Evolutionary conservation across 2,888 invertebrate species (phyloP).

Genomic region (Shargacucullia verbasci): DNA sequence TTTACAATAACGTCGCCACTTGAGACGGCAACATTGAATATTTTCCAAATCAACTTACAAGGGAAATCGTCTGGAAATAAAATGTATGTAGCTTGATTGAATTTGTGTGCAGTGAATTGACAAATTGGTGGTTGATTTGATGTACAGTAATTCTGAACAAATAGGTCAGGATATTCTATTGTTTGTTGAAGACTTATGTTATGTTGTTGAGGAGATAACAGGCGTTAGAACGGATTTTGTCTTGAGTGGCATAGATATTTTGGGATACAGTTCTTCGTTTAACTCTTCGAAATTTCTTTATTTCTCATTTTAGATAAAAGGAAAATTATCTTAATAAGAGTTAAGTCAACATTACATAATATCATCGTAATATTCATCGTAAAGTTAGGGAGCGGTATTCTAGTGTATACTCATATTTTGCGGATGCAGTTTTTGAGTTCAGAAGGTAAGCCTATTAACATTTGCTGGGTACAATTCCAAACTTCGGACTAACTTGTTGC

Average conservation of each 20-base stretch:
- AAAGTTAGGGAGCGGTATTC: no score
- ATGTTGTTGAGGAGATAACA: constrained; percentile 17
- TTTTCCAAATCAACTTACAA: constrained; percentile 54
- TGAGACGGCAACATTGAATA: constrained; percentile 47
- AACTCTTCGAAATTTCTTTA: no score
- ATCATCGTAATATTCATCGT: no score
- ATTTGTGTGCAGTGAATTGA: constrained; percentile 57
- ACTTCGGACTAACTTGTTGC: no score
- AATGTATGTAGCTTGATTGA: constrained; percentile 59
- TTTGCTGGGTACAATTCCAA: no score
- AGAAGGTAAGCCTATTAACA: no score
- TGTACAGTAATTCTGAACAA: constrained; percentile 57
- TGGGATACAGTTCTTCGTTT: constrained; percentile 3
- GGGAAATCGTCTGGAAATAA: constrained; percentile 58
- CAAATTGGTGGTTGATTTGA: constrained; percentile 60
- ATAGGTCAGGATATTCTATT: constrained; percentile 53
- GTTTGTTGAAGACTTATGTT: constrained; percentile 21
- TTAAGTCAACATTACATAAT: no score
- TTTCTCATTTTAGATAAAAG: no score
- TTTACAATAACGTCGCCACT: constrained; percentile 53
- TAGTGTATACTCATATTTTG: no score
- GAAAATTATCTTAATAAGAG: no score
- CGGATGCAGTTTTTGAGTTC: no score
- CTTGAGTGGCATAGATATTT: neutral
- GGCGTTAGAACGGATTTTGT: constrained; percentile 18